Percentiles rank a stretch among this genome's conserved stretches.
Evolutionary conservation across 2,113 vertebrate genomes (phyloP).

Genomic region (Rutilus rutilus): DNA sequence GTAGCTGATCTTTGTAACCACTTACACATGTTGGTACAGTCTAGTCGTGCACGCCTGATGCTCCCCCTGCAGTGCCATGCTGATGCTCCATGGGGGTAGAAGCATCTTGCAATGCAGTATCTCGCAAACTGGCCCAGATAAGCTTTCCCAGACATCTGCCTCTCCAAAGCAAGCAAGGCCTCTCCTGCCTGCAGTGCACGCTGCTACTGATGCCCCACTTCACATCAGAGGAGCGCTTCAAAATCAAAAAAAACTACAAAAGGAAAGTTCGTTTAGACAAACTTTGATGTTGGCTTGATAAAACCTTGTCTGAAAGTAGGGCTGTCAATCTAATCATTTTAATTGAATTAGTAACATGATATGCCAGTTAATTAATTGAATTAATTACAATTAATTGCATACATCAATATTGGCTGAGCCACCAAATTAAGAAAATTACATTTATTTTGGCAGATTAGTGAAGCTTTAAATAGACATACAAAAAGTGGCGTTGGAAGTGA

Average conservation of each 20-base stretch:
- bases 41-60: slow-evolving; percentile 38
- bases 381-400: slow-evolving; percentile 24
- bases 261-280: neutral
- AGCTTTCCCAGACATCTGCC: slow-evolving; percentile 52
- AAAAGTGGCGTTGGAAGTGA: neutral
- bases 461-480: neutral
- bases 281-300: neutral
- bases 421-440: neutral
- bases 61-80: slow-evolving; percentile 43
- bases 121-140: slow-evolving; percentile 48
- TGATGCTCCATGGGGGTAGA: slow-evolving; percentile 43
- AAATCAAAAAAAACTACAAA: slow-evolving; percentile 1
- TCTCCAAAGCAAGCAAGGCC: slow-evolving; percentile 51
- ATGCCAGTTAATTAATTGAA: slow-evolving; percentile 14
- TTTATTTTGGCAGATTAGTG: neutral
- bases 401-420: slow-evolving; percentile 4
- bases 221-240: neutral
- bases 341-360: slow-evolving; percentile 1
- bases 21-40: slow-evolving; percentile 55
- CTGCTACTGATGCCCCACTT: slow-evolving; percentile 34
- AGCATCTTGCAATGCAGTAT: slow-evolving; percentile 51
- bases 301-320: slow-evolving; percentile 21
- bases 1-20: slow-evolving; percentile 59
- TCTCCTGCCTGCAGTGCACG: slow-evolving; percentile 34
- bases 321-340: neutral